A percentile compares a stretch with the other conserved stretches of the same genome.
Evolutionary conservation across 2,113 vertebrate species (phyloP).

Genomic region (Notechis scutatus): DNA sequence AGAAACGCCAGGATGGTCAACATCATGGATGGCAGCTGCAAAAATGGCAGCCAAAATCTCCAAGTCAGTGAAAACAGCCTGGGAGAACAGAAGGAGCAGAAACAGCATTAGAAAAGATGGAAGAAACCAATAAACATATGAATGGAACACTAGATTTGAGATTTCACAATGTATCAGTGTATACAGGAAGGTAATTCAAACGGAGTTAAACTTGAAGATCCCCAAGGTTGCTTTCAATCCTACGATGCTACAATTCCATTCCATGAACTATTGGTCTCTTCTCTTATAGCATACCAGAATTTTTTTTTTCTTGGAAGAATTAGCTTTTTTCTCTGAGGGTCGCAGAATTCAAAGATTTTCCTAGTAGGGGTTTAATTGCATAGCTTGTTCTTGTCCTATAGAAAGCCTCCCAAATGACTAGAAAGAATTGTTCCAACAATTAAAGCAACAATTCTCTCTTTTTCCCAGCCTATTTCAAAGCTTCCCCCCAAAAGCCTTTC

Average conservation of each 20-base stretch:
- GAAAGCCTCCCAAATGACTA: background rate
- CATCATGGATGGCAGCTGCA: constrained; percentile 88
- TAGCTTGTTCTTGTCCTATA: background rate
- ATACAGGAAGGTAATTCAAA: background rate
- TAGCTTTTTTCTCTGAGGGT: background rate
- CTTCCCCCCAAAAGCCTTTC: background rate
- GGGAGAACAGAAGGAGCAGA: background rate
- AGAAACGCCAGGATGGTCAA: constrained; percentile 90
- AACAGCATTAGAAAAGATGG: background rate
- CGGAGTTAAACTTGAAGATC: background rate
- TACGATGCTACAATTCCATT: background rate
- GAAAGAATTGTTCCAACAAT: background rate
- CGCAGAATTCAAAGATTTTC: background rate
- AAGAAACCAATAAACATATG: background rate
- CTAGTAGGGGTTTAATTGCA: background rate
- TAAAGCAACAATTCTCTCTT: background rate
- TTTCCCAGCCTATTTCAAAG: background rate
- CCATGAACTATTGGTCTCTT: background rate
- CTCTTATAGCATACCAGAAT: background rate
- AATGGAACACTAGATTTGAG: background rate
- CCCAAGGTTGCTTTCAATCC: background rate
- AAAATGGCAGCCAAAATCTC: constrained; percentile 90
- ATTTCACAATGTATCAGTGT: background rate
- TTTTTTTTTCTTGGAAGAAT: background rate
- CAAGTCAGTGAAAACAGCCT: constrained; percentile 90